phyloP scores from a whole-genome alignment of 2,113 vertebrate species.

The Cynocephalus volans region DNA sequence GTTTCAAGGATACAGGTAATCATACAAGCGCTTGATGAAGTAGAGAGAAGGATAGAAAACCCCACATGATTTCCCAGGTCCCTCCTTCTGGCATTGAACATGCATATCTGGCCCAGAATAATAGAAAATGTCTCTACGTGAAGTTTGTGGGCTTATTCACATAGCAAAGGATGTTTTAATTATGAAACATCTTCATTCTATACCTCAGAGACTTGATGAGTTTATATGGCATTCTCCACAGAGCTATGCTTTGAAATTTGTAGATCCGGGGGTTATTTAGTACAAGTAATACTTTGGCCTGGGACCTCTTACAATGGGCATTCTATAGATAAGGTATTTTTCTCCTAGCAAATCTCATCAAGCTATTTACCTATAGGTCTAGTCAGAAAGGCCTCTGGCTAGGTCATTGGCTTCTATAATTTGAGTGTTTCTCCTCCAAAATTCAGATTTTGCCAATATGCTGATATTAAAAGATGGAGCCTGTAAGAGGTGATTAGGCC shows the following conservation, averaged over 20 bases:
- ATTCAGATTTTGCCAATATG: too few relatives aligned
- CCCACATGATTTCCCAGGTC: neutral
- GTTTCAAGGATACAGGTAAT: neutral
- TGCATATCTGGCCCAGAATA: neutral
- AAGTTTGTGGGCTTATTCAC: neutral
- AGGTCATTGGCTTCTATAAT: too few relatives aligned
- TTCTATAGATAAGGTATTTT: neutral
- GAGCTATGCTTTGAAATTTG: neutral
- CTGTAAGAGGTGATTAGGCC: too few relatives aligned
- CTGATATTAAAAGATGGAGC: too few relatives aligned
- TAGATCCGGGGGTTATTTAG: neutral
- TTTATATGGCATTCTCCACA: neutral
- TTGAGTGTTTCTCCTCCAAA: too few relatives aligned
- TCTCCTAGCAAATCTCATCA: neutral
- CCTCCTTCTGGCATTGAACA: neutral
- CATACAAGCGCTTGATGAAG: neutral
- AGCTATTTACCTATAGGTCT: neutral
- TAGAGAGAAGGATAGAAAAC: neutral
- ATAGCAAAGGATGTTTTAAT: neutral
- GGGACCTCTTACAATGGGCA: neutral
- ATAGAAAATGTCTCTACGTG: neutral
- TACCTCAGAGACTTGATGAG: neutral
- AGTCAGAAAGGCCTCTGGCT: neutral
- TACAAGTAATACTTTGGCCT: neutral
- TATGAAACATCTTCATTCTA: neutral